Conservation (phyloP, 2,888 invertebrate species). For the Drosophila trichaetosa region DNA sequence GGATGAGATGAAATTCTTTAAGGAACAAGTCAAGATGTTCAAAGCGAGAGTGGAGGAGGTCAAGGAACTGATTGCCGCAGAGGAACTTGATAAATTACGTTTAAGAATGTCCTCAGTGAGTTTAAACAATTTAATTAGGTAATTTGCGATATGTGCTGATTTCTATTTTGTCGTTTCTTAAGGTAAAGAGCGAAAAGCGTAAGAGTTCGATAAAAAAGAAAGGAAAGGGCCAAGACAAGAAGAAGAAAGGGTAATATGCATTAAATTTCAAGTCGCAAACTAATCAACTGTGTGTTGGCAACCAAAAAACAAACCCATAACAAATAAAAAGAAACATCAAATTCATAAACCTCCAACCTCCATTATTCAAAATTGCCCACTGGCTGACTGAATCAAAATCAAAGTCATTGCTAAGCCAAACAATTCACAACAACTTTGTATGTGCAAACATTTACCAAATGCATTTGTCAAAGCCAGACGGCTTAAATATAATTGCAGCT, state of each 20-base stretch:
- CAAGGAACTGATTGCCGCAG: slow-evolving; percentile 3
- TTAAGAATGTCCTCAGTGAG: background rate
- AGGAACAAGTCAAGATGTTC: slow-evolving; percentile 43
- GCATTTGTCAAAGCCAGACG: slow-evolving; percentile 49
- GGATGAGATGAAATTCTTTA: slow-evolving; percentile 43
- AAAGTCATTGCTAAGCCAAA: slow-evolving; percentile 47
- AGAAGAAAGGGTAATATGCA: slow-evolving; percentile 5
- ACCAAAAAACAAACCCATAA: slow-evolving; percentile 56
- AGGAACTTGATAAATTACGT: background rate
- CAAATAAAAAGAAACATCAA: slow-evolving; percentile 25
- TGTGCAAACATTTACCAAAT: slow-evolving; percentile 61
- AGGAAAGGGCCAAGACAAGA: background rate
- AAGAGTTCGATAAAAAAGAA: background rate
- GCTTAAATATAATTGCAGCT: slow-evolving; percentile 59
- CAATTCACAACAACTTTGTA: slow-evolving; percentile 42
- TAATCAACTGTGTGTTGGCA: slow-evolving; percentile 56
- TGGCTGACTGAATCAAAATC: slow-evolving; percentile 32
- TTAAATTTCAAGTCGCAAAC: slow-evolving; percentile 17
- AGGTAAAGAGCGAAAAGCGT: background rate
- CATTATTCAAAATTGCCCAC: slow-evolving; percentile 12
- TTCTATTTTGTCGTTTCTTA: background rate
- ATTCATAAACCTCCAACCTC: slow-evolving; percentile 32
- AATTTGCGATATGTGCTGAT: background rate
- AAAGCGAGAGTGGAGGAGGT: slow-evolving; percentile 33
- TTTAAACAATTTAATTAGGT: background rate